phyloP scores from a whole-genome alignment of 2,113 vertebrate genomes.

The Lonchura striata region DNA sequence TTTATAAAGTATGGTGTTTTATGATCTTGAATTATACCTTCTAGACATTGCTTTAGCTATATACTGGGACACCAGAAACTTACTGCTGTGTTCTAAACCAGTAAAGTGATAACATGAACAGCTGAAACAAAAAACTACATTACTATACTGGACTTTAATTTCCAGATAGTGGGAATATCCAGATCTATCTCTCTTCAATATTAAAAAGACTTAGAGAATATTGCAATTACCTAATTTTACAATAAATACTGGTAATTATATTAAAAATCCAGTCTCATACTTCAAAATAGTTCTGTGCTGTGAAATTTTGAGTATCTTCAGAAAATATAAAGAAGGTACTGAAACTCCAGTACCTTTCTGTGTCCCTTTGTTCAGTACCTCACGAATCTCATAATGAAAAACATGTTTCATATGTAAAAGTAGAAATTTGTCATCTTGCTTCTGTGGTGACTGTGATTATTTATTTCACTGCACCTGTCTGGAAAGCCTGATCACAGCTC shows the following conservation, averaged over 20 bases:
- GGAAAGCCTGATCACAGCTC: neutral
- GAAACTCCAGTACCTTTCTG: neutral
- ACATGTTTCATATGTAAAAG: neutral
- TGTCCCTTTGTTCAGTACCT: neutral
- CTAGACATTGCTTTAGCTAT: neutral
- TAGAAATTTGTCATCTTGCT: neutral
- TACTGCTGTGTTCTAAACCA: neutral
- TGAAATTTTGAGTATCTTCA: neutral
- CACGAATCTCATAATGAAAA: neutral
- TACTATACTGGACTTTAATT: neutral
- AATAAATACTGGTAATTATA: neutral
- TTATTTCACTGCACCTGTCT: neutral
- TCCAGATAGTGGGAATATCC: neutral
- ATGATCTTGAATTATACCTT: neutral
- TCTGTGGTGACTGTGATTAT: neutral
- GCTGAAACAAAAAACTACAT: neutral
- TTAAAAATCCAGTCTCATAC: neutral
- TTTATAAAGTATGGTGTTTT: neutral
- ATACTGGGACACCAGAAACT: neutral
- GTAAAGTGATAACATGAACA: neutral
- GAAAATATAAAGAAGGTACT: neutral
- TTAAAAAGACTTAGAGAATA: neutral
- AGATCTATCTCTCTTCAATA: neutral
- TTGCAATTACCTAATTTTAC: neutral
- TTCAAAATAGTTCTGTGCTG: neutral